Conservation (phyloP, 2,888 invertebrate genomes). For the Augochlorella aurata region DNA sequence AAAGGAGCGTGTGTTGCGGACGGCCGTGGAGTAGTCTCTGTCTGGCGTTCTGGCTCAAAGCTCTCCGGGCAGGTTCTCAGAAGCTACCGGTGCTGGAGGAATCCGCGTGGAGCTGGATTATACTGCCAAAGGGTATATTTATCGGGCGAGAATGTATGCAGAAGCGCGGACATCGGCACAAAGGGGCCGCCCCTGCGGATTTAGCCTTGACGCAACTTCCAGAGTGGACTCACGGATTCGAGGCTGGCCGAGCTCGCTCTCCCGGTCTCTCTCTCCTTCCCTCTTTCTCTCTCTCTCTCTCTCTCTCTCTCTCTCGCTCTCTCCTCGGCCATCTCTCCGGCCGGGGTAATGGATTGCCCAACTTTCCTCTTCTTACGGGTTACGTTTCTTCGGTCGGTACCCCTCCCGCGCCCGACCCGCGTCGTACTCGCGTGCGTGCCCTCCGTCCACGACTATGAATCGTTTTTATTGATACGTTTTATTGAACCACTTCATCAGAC, state of each 20-base stretch:
- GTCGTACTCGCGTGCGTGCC: constrained; percentile 48
- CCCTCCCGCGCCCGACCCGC: constrained; percentile 20
- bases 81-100: constrained; percentile 81
- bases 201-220: constrained; percentile 79
- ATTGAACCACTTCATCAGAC: constrained; percentile 63
- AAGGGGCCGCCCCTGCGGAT: constrained; percentile 80
- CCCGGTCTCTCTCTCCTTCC: neutral
- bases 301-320: neutral
- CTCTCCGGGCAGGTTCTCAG: constrained; percentile 81
- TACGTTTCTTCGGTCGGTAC: constrained; percentile 47
- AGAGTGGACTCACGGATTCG: constrained; percentile 66
- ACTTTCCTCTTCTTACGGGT: constrained; percentile 66
- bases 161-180: constrained; percentile 81
- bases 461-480: constrained; percentile 67
- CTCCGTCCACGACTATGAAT: constrained; percentile 61
- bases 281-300: too few species aligned
- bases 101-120: constrained; percentile 80
- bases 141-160: constrained; percentile 82
- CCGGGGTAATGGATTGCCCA: constrained; percentile 66
- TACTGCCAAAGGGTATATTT: constrained; percentile 82
- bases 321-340: constrained; percentile 30
- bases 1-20: constrained; percentile 25
- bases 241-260: constrained; percentile 43
- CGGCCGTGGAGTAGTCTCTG: constrained; percentile 22
- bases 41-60: constrained; percentile 65